Conservation (phyloP, 2,888 invertebrate species). For the Acanthoscelides obtectus region DNA sequence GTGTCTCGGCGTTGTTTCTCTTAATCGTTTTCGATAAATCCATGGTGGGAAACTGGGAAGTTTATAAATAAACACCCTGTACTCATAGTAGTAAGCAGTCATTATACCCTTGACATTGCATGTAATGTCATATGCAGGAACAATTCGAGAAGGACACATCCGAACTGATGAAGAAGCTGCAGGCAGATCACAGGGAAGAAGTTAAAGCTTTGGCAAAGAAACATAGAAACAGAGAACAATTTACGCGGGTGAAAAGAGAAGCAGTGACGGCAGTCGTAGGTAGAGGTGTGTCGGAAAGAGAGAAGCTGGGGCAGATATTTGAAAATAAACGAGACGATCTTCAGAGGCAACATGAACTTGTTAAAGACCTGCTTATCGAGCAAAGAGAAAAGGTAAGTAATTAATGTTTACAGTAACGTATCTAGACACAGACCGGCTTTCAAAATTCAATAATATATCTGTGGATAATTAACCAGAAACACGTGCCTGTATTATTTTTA, state of each 20-base stretch:
- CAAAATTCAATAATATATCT: not conserved
- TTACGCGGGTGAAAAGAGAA: conserved; percentile 81
- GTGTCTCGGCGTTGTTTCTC: no score
- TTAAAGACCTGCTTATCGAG: conserved; percentile 64
- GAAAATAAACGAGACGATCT: conserved; percentile 72
- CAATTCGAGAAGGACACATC: conserved; percentile 67
- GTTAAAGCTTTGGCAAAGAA: conserved; percentile 82
- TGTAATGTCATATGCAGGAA: conserved; percentile 41
- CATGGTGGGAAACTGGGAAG: no score
- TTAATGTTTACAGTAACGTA: not conserved
- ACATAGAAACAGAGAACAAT: conserved; percentile 87
- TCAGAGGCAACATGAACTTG: conserved; percentile 72
- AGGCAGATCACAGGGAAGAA: conserved; percentile 79
- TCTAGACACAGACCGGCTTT: not conserved
- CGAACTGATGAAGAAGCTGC: conserved; percentile 75
- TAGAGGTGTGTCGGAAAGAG: conserved; percentile 84
- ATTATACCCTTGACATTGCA: no score
- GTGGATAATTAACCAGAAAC: no score
- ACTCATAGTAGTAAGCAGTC: no score
- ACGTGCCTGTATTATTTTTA: no score
- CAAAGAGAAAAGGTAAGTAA: conserved; percentile 58
- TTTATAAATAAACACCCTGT: no score
- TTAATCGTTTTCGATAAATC: no score
- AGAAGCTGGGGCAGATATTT: conserved; percentile 71
- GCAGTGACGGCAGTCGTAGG: conserved; percentile 78